A percentile compares a stretch with the other conserved stretches of the same genome.
phyloP scores from a whole-genome alignment of 2,113 vertebrate species.

The Salminus brasiliensis region DNA sequence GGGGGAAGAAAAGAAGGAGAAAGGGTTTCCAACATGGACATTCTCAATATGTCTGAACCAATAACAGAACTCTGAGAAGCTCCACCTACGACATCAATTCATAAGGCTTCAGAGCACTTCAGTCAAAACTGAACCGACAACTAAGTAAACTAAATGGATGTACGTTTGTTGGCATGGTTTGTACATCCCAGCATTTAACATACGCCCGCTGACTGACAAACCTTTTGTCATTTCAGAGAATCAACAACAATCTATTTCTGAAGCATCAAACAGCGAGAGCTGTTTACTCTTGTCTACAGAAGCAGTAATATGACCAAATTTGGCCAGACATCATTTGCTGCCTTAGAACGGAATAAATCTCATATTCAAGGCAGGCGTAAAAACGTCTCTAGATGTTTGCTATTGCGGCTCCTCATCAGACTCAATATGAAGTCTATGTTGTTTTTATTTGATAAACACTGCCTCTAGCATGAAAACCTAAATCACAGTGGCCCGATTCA shows the following conservation, averaged over 20 bases:
- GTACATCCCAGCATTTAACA: background rate
- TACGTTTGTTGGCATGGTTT: too few species aligned
- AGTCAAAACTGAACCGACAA: too few species aligned
- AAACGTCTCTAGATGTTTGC: background rate
- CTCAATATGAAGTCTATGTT: conserved; percentile 8
- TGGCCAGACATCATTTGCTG: background rate
- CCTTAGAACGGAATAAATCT: background rate
- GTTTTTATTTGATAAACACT: background rate
- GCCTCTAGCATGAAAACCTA: background rate
- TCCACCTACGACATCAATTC: background rate
- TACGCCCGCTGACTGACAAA: background rate
- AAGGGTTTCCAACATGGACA: background rate
- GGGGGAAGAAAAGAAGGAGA: background rate
- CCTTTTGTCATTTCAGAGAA: background rate
- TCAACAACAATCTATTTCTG: background rate
- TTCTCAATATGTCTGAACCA: background rate
- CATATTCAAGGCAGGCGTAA: background rate
- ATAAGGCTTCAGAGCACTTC: too few species aligned
- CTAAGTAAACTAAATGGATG: too few species aligned
- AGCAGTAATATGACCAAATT: background rate
- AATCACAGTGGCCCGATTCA: background rate
- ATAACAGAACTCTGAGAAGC: background rate
- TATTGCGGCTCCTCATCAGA: background rate
- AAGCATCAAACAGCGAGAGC: background rate
- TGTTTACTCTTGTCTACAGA: background rate